Percentiles rank a stretch among this genome's conserved stretches.
These are phyloP conservation scores for Aleiodes leptofemur DNA, from an alignment of 2,888 invertebrate species.

Conservation along the genomic window DNA sequence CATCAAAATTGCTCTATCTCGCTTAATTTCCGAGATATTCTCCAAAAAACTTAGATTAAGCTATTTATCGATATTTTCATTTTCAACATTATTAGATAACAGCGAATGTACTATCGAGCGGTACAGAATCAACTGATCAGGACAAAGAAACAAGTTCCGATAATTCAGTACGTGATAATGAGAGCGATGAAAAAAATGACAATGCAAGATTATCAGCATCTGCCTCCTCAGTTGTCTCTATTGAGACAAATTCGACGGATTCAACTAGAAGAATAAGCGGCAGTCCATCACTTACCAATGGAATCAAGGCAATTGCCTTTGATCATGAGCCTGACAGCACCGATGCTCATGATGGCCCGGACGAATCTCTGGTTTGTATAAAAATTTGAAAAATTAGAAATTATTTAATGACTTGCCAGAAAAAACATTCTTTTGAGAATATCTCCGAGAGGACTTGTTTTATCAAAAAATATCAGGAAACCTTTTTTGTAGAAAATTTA, in stretches of 20 bases:
- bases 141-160: slow-evolving; percentile 45
- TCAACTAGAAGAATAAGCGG: slow-evolving; percentile 44
- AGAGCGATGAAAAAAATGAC: slow-evolving; percentile 51
- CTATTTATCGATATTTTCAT: no score
- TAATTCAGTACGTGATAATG: slow-evolving; percentile 42
- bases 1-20: no score
- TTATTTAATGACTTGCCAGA: no score
- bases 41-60: no score
- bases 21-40: no score
- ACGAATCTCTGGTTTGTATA: slow-evolving; percentile 48
- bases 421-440: not conserved
- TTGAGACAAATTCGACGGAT: slow-evolving; percentile 53
- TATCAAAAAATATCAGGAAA: not conserved
- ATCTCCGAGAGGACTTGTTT: no score
- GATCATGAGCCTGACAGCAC: slow-evolving; percentile 48
- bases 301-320: slow-evolving; percentile 47
- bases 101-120: slow-evolving; percentile 40
- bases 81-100: slow-evolving; percentile 17
- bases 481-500: no score
- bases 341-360: slow-evolving; percentile 51
- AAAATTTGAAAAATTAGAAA: not conserved
- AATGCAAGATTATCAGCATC: slow-evolving; percentile 41
- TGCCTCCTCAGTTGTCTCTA: slow-evolving; percentile 48
- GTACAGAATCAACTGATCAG: slow-evolving; percentile 43
- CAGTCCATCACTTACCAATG: slow-evolving; percentile 28